Evolutionary conservation across 2,113 vertebrate genomes (phyloP).

Genomic region (Gulo gulo): DNA sequence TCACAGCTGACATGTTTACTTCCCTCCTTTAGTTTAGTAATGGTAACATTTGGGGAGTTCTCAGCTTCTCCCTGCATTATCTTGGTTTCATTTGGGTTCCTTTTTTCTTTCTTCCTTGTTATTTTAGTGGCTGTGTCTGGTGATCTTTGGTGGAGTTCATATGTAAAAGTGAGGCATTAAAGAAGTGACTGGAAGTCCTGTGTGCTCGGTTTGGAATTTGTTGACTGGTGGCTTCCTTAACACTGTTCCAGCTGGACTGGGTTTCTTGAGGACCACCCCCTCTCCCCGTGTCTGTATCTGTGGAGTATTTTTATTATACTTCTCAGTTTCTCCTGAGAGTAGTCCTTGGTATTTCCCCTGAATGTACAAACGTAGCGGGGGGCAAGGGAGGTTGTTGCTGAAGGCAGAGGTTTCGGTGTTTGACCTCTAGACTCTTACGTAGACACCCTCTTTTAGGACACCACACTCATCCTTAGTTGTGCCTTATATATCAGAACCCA

Average conservation of each 20-base stretch:
- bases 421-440: not conserved
- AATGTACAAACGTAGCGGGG: not conserved
- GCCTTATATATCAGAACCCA: not conserved
- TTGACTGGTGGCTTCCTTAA: not conserved
- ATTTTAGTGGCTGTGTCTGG: not conserved
- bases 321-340: not conserved
- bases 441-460: not conserved
- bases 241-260: not conserved
- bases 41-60: not conserved
- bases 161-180: not conserved
- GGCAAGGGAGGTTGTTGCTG: fast-evolving
- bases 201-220: not conserved
- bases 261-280: not conserved
- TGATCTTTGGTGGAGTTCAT: not conserved
- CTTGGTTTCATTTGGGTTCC: not conserved
- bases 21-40: not conserved
- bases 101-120: not conserved
- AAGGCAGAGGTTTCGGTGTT: not conserved
- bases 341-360: not conserved
- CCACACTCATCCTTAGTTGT: not conserved
- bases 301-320: not conserved
- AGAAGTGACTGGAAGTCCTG: not conserved
- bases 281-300: not conserved
- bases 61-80: not conserved
- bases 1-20: not conserved